Percentiles rank a stretch among this genome's conserved stretches.
These are phyloP conservation scores for Coryphaenoides rupestris DNA, from an alignment of 2,113 vertebrate species.

Conservation along the genomic window DNA sequence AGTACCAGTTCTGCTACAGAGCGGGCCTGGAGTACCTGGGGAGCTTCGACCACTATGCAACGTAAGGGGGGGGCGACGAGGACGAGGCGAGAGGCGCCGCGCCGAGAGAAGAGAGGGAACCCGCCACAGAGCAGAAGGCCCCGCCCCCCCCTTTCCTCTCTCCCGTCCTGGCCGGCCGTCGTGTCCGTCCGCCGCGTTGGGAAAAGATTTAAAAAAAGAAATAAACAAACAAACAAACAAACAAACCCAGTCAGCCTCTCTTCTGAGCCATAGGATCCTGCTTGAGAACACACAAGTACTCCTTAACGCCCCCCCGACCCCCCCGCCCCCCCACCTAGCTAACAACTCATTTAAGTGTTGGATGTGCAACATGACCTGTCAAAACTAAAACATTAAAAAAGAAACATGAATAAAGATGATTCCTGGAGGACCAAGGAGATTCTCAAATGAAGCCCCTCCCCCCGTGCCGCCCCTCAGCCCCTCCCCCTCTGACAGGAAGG, in stretches of 20 bases:
- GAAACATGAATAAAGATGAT: slow-evolving; percentile 70
- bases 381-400: slow-evolving; percentile 58
- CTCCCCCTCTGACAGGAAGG: slow-evolving; percentile 62
- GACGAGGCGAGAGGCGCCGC: too few relatives aligned
- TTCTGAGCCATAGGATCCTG: slow-evolving; percentile 99
- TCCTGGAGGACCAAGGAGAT: slow-evolving; percentile 95
- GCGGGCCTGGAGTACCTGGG: slow-evolving; percentile 98
- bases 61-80: slow-evolving; percentile 88
- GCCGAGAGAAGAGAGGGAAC: too few relatives aligned
- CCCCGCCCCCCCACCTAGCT: slow-evolving; percentile 75
- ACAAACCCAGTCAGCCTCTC: slow-evolving; percentile 88
- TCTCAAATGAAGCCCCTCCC: slow-evolving; percentile 45
- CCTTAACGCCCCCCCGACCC: slow-evolving; percentile 72
- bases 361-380: slow-evolving; percentile 81
- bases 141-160: not conserved
- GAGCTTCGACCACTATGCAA: slow-evolving; percentile 99
- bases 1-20: slow-evolving; percentile 99
- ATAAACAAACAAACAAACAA: not conserved
- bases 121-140: slow-evolving; percentile 82
- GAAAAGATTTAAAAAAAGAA: too few relatives aligned
- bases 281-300: slow-evolving; percentile 89
- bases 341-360: slow-evolving; percentile 91
- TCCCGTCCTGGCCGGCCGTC: too few relatives aligned
- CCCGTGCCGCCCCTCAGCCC: slow-evolving; percentile 75
- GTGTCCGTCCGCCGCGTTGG: too few relatives aligned